Base-by-base conservation (phyloP, 2,888 invertebrate genomes). In the Agrotis clavis region DNA sequence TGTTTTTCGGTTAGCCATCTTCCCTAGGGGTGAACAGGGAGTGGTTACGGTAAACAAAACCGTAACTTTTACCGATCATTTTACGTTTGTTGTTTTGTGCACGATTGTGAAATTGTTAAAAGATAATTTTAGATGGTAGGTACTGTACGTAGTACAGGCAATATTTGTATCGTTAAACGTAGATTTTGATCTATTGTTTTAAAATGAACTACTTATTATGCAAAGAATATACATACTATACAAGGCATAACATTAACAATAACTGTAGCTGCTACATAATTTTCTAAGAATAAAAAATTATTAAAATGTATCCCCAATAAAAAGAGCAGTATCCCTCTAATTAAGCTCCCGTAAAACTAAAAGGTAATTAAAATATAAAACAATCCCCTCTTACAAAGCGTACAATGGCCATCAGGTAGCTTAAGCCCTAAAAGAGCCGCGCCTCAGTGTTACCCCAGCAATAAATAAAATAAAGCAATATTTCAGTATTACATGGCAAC, bases 11-110 rank as follows among this genome's bases (percentile, higher is more conserved):
- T 82, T 74, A 81, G 72, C 81, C 48, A 72, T 82, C 81, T 82
- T 84, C 85, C 82, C 87, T 45, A 71, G 80, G 88, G 85, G 81
- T 67, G 69, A 81, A 71, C 64, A 74, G 86, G 85, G 86, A 85
- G 82, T 81, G 82, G 87, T 86, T 74, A 68, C 57, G 77, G 89
- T 91, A 92, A 93, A 93, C 93, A 92, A 89, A 91, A 89, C 88
- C 87, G 87, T 90, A 91, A 92, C 90, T 91, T 92, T 83, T 88
- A 77, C 81, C 87, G 87, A 91, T 91, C 86, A 90, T 90, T 89
- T 90, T 82, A 84, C 84, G 79, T 89, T 88, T 88, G 89, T 87
- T 90, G 83, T 89, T 90, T 83, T 53, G 41, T 71, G 61, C 69
- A 73, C 65, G 62, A 65, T 64, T 65, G 18, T 70, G 69, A 70